phyloP scores from a whole-genome alignment of 2,797 vertebrate species.

The Setipinna tenuifilis region DNA sequence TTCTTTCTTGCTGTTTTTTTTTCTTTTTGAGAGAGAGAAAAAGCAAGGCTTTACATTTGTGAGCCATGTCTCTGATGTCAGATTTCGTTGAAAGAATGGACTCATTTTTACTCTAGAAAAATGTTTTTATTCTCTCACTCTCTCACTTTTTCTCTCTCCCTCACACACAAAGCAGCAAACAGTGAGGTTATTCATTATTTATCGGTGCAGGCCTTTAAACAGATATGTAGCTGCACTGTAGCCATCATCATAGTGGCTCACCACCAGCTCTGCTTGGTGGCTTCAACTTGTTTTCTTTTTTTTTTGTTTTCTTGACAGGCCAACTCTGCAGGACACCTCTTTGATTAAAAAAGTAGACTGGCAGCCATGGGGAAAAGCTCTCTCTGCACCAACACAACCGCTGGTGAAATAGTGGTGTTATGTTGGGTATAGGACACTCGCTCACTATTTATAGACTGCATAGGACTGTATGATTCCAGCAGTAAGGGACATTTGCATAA shows the following conservation, averaged over 20 bases:
- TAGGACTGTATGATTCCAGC: not conserved
- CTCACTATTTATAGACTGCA: not conserved
- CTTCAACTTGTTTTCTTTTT: not conserved
- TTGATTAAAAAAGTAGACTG: constrained; percentile 19
- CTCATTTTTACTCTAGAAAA: not conserved
- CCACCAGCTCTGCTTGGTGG: constrained; percentile 12
- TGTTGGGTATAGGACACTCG: not conserved
- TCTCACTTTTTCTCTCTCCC: not conserved
- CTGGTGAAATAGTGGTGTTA: not conserved
- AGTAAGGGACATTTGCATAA: not conserved
- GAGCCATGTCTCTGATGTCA: constrained; percentile 13
- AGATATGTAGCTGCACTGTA: not conserved
- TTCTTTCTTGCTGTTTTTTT: not conserved
- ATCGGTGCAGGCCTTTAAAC: constrained; percentile 15
- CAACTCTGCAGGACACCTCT: constrained; percentile 11
- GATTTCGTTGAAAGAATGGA: not conserved
- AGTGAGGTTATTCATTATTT: constrained; percentile 13
- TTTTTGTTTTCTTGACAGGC: not conserved
- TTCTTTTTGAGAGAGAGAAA: not conserved
- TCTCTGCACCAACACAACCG: not conserved
- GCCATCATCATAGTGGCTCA: not conserved
- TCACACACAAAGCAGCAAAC: not conserved
- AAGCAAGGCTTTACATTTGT: not conserved
- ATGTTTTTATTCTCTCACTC: not conserved
- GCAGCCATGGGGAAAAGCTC: not conserved